Evolutionary conservation across 2,797 vertebrate genomes (phyloP), one percentile per base, ranked within the genome.

Genomic region (Alectoris magna): DNA sequence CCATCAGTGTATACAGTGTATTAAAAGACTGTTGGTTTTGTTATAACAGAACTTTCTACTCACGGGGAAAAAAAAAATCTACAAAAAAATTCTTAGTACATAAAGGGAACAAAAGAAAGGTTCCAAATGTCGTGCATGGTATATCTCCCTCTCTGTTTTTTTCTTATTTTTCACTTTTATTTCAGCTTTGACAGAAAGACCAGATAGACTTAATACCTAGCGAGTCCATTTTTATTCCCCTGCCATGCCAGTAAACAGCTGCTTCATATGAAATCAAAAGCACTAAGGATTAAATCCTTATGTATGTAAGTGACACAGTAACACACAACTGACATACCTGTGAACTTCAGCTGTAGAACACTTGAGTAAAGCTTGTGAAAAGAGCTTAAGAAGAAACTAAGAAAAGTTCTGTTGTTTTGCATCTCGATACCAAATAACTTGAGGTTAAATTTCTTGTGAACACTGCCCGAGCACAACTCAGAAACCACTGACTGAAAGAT

Each of bases 181-280:
- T 93, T 85, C 31, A 86, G 41, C 14, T 68, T 48, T 43, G 29
- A 84, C 31, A 49, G 43, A 58, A 68, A 71, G 24, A 72, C 16
- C 17, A 71, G 6, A 6, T 14, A 80, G 31, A 29, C 8, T 44
- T 62, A 59, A 75, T 60, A 70, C 44, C 59, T 72, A 63, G 18
- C 24, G 55, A 63, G 46, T 55, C 51, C 59, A 1, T 18, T 22
- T 36, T 27, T 49, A 75, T 24, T 12, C 17, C 27, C 62, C 16
- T 16, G 8, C 19, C 0, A 2, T 14, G n/a, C 23, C n/a, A 56
- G 8, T 14, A 0, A 77, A 0, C 34, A 87, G 29, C 53, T 82
- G 88, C 56, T 67, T 24, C 22, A 34, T 24, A 5, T 0, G 59
- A 68, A 71, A 7, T 72, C 17, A 34, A 85, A 86, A 90, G 21